phyloP scores from a whole-genome alignment of 2,797 vertebrate species.

The Cuniculus paca region DNA sequence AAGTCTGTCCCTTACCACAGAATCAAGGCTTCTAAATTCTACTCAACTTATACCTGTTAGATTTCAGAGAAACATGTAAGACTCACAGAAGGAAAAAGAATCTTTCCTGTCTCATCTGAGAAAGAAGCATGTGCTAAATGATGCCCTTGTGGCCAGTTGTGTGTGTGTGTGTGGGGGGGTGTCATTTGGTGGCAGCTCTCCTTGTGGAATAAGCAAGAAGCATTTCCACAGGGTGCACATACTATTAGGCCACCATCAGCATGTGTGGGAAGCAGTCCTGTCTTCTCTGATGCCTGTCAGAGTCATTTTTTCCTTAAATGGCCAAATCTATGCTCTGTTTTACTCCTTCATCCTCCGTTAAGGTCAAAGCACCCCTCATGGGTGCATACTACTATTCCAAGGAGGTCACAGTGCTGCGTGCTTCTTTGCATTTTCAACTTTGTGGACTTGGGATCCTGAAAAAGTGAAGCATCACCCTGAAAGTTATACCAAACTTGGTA shows the following conservation, averaged over 20 bases:
- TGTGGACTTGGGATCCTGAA: neutral
- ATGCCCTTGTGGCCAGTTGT: constrained; percentile 24
- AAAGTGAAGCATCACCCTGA: neutral
- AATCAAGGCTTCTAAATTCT: neutral
- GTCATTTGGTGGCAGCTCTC: neutral
- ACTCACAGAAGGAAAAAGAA: neutral
- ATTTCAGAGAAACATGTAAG: constrained; percentile 19
- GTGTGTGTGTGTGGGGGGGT: neutral
- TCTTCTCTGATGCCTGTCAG: neutral
- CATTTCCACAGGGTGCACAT: neutral
- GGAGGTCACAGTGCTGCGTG: constrained; percentile 8
- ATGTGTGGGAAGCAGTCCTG: neutral
- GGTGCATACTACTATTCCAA: neutral
- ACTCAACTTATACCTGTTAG: neutral
- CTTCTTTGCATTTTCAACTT: constrained; percentile 72
- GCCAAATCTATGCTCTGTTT: constrained; percentile 3
- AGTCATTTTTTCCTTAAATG: neutral
- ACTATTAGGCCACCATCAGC: neutral
- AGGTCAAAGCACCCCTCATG: neutral
- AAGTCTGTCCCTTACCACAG: neutral
- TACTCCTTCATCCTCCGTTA: neutral
- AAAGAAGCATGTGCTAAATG: constrained; percentile 11
- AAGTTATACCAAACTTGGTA: constrained; percentile 72
- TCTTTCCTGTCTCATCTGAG: constrained; percentile 20
- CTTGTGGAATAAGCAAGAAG: neutral